Conservation (phyloP, 2,888 invertebrate genomes). For the Willowsia nigromaculata region DNA sequence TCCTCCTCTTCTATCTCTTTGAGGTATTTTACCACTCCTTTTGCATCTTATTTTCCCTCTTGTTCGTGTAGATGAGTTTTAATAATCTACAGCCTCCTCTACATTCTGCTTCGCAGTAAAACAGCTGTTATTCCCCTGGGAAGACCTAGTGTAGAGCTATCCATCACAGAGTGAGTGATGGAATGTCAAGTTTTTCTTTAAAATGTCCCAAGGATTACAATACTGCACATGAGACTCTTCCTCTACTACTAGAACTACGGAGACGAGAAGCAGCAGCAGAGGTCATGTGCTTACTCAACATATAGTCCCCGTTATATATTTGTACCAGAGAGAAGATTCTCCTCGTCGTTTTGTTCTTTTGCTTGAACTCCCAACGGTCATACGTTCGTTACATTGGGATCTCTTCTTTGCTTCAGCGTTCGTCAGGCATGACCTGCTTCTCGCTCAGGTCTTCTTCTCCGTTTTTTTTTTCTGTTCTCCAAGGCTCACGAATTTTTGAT, state of each 20-base stretch:
- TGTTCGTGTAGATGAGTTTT: conserved; percentile 69
- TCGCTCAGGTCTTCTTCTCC: neutral
- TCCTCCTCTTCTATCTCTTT: neutral
- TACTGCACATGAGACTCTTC: conserved; percentile 66
- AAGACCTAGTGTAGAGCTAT: conserved; percentile 64
- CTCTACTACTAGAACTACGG: neutral
- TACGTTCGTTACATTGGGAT: conserved; percentile 60
- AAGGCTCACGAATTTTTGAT: conserved; percentile 70
- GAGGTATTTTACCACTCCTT: conserved; percentile 4
- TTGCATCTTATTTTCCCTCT: conserved; percentile 41
- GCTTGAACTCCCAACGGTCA: conserved; percentile 65
- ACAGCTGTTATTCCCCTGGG: conserved; percentile 68
- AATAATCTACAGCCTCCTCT: conserved; percentile 65
- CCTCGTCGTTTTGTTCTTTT: conserved; percentile 23
- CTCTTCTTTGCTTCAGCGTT: conserved; percentile 27
- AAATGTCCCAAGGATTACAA: conserved; percentile 71
- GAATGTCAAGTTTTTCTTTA: conserved; percentile 73
- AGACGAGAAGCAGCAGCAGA: conserved; percentile 18
- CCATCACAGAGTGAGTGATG: conserved; percentile 72
- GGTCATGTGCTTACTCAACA: conserved; percentile 54
- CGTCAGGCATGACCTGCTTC: conserved; percentile 66
- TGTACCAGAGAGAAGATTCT: neutral
- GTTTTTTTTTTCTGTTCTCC: conserved; percentile 32
- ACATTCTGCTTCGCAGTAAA: conserved; percentile 30
- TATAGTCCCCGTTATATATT: conserved; percentile 14